These are phyloP conservation scores for Tragopan temminckii DNA, from an alignment of 2,797 vertebrate genomes.

Conservation along the genomic window DNA sequence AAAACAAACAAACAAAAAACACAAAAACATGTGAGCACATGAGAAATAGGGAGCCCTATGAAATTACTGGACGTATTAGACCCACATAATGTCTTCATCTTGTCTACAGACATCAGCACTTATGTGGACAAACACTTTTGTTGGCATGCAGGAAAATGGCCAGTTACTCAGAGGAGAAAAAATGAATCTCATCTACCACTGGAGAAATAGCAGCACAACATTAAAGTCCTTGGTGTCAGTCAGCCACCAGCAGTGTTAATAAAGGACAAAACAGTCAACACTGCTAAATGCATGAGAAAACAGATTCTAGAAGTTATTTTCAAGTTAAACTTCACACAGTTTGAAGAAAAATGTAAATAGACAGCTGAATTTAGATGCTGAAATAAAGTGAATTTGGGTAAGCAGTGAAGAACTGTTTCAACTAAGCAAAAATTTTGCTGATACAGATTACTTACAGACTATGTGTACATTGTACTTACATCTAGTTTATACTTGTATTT, in stretches of 20 bases:
- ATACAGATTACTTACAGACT: not conserved
- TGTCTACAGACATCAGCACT: not conserved
- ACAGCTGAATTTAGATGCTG: not conserved
- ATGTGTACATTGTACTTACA: not conserved
- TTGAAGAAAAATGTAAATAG: not conserved
- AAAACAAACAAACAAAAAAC: not conserved
- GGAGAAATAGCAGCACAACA: not conserved
- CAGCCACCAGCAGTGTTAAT: not conserved
- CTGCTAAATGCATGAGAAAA: not conserved
- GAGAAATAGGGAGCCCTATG: not conserved
- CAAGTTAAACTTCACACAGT: not conserved
- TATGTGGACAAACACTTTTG: not conserved
- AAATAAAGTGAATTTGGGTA: not conserved
- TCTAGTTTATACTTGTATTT: not conserved
- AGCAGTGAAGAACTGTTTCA: not conserved
- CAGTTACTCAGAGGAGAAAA: not conserved
- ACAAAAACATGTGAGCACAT: not conserved
- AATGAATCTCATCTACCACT: not conserved
- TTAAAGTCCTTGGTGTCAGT: not conserved
- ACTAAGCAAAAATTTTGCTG: not conserved
- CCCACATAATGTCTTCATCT: not conserved
- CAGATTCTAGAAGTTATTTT: not conserved
- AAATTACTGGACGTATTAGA: not conserved
- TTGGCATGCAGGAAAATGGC: not conserved
- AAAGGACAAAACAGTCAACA: not conserved